A percentile compares a stretch with the other conserved stretches of the same genome.
Conservation (phyloP, 1,140 invertebrate species). For the Phenacoccus solenopsis region DNA sequence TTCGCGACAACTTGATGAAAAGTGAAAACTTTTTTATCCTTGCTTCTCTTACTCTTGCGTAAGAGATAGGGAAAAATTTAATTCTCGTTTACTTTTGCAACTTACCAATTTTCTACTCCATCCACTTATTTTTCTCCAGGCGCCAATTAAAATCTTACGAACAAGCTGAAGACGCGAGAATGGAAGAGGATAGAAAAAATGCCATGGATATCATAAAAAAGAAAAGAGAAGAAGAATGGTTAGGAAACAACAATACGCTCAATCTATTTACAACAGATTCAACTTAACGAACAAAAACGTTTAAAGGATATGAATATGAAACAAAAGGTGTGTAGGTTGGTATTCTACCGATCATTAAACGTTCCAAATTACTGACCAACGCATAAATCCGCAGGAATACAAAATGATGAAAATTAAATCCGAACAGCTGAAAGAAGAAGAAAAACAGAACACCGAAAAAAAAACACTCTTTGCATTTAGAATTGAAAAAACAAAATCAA, state of each 20-base stretch:
- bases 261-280: conserved; percentile 42
- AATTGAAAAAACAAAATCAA: conserved; percentile 9
- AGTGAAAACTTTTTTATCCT: too few species aligned
- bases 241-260: conserved; percentile 33
- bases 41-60: too few species aligned
- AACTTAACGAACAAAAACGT: conserved; percentile 42
- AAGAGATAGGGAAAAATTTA: too few species aligned
- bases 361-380: too few species aligned
- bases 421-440: not conserved
- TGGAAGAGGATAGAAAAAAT: conserved; percentile 34
- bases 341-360: too few species aligned
- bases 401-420: conserved; percentile 2
- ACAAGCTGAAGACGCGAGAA: conserved; percentile 6
- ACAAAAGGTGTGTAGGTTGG: conserved; percentile 35
- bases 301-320: conserved; percentile 47
- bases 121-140: not conserved
- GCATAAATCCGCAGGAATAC: too few species aligned
- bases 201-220: conserved; percentile 34
- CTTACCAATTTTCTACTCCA: too few species aligned
- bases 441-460: not conserved
- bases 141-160: conserved; percentile 6
- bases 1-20: too few species aligned
- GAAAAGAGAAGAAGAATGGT: conserved; percentile 31
- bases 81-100: too few species aligned
- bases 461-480: not conserved